Percentiles rank a stretch among this genome's conserved stretches.
Conservation (phyloP, 2,113 vertebrate genomes). For the Cisticola juncidis region DNA sequence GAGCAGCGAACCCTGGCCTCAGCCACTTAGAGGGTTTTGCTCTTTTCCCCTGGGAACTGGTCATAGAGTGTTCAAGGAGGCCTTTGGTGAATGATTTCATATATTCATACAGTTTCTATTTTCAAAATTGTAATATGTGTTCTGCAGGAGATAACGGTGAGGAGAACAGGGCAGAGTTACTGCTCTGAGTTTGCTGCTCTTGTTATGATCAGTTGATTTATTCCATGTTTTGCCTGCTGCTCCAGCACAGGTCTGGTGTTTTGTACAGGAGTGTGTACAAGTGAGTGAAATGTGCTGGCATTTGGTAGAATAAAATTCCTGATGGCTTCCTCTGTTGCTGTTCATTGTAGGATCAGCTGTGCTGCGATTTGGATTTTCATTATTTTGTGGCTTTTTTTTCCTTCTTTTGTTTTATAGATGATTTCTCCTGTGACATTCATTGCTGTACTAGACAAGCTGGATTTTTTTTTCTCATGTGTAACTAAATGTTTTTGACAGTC, state of each 20-base stretch:
- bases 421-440: neutral
- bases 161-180: neutral
- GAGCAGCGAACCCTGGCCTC: neutral
- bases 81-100: neutral
- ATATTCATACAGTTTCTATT: neutral
- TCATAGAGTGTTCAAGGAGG: neutral
- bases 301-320: neutral
- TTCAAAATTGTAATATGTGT: neutral
- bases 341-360: neutral
- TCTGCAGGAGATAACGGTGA: neutral
- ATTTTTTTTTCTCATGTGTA: neutral
- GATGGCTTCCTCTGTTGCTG: neutral
- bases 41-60: neutral
- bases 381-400: fast-evolving
- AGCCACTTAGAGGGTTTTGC: neutral
- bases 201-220: no score
- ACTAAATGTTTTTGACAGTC: neutral
- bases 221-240: neutral
- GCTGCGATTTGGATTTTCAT: neutral
- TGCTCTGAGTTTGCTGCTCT: neutral
- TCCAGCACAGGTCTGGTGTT: neutral
- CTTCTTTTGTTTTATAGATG: neutral
- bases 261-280: no score
- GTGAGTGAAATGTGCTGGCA: neutral
- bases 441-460: neutral